Conservation (phyloP, 1,140 invertebrate genomes). For the Lucilia sericata region DNA sequence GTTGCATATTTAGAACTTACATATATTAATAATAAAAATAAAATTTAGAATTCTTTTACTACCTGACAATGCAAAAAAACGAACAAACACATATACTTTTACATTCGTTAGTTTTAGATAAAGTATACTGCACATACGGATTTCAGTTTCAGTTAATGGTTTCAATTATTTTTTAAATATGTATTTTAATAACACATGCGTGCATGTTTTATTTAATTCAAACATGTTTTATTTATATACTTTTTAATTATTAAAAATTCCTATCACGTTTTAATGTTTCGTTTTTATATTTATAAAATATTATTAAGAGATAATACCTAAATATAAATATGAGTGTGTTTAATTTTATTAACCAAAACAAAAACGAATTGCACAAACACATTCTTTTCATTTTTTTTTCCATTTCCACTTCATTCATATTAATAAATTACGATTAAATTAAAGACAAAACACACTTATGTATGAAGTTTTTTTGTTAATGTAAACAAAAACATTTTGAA, state of each 20-base stretch:
- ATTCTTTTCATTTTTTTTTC: background rate
- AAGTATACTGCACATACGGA: constrained; percentile 18
- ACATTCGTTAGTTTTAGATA: background rate
- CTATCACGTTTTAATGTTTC: constrained; percentile 30
- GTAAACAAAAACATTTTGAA: background rate
- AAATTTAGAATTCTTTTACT: background rate
- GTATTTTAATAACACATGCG: background rate
- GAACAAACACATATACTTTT: background rate
- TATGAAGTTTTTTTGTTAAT: background rate
- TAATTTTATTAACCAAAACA: background rate
- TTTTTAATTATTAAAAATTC: constrained; percentile 16
- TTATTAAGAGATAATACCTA: background rate
- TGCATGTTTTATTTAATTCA: background rate
- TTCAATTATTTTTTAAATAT: background rate
- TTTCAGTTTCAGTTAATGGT: background rate
- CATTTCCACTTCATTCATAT: background rate
- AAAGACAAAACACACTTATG: background rate
- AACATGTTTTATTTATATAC: background rate
- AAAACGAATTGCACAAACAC: constrained; percentile 21
- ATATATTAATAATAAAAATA: background rate
- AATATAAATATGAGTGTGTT: background rate
- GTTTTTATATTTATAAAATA: background rate
- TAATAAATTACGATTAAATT: background rate
- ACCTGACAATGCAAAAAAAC: background rate
- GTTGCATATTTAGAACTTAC: no score